Percentiles rank a stretch among this genome's conserved stretches.
These are phyloP conservation scores for Plodia interpunctella DNA, from an alignment of 1,140 invertebrate species.

Conservation along the genomic window DNA sequence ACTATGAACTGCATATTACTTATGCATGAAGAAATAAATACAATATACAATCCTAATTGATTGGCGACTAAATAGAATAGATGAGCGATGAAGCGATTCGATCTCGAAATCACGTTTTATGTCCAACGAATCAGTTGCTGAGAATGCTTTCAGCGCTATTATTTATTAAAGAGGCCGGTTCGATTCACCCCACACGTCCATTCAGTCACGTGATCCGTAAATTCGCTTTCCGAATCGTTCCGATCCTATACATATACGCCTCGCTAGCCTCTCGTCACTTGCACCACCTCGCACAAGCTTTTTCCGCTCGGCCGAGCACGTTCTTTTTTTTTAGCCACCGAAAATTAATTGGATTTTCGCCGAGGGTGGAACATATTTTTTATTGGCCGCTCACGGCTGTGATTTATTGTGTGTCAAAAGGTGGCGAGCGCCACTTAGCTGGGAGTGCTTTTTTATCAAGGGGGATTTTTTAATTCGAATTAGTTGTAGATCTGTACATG, in stretches of 20 bases:
- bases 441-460: constrained; percentile 54
- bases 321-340: constrained; percentile 68
- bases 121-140: not conserved
- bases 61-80: too few relatives aligned
- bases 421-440: constrained; percentile 71
- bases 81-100: too few relatives aligned
- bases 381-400: constrained; percentile 69
- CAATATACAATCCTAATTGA: too few relatives aligned
- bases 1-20: too few relatives aligned
- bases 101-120: too few relatives aligned
- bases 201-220: not conserved
- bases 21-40: too few relatives aligned
- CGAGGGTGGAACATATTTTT: constrained; percentile 75
- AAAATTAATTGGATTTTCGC: constrained; percentile 77
- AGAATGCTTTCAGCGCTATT: constrained; percentile 40
- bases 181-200: constrained; percentile 19
- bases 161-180: constrained; percentile 37
- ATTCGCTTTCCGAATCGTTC: constrained; percentile 20
- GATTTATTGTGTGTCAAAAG: constrained; percentile 75
- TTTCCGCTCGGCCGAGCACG: constrained; percentile 54
- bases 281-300: constrained; percentile 34
- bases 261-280: constrained; percentile 12
- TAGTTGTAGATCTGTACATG: constrained; percentile 4
- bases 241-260: constrained; percentile 17
- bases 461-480: constrained; percentile 36